Base-by-base conservation (phyloP, 2,113 vertebrate genomes). In the Elaphurus davidianus region DNA sequence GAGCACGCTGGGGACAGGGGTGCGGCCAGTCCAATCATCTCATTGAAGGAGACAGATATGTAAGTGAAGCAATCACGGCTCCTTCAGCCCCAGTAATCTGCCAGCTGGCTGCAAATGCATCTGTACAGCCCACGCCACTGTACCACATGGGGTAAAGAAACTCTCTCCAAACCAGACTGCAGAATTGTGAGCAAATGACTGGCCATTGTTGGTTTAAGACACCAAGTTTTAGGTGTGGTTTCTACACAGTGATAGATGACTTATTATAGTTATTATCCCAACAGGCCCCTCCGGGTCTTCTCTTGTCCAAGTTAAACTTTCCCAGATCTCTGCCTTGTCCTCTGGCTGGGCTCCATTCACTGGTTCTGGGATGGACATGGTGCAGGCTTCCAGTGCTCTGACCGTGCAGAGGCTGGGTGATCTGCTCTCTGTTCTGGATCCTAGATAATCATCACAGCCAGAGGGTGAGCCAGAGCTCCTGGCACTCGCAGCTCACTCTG, bases 141-240 rank as follows among this genome's bases (percentile, higher is more conserved):
- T 6, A 57, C 86, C 60, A 57, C 54, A 11, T 13, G 5, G 40
- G 45, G 64, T 40, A 62, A 62, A 83, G 85, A 78, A 88, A 86
- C 74, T 28, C 79, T 94, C 81, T 83, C 55, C 6, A 8, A 83
- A 40, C 74, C 52, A 43, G 93, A 54, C 12, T 91, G 28, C 83
- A 96, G 79, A 90, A 76, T 52, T 15, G 27, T 84, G 59, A 97
- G 94, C 91, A 90, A 95, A 86, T 60, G 52, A 81, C 54, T 33
- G 47, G 47, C 87, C 62, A 33, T 19, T 97, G 95, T 86, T 96
- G 79, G 64, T 62, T 89, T 96, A 85, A 94, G 93, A 89, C 74
- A 79, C 52, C 83, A 47, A 14, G 21, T 86, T 95, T 85, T 71
- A 67, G 92, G 78, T 40, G 64, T 92, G 96, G 95, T 54, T 97